These are phyloP conservation scores for Psittacula derbiana DNA, from an alignment of 2,797 vertebrate species.

Conservation along the genomic window DNA sequence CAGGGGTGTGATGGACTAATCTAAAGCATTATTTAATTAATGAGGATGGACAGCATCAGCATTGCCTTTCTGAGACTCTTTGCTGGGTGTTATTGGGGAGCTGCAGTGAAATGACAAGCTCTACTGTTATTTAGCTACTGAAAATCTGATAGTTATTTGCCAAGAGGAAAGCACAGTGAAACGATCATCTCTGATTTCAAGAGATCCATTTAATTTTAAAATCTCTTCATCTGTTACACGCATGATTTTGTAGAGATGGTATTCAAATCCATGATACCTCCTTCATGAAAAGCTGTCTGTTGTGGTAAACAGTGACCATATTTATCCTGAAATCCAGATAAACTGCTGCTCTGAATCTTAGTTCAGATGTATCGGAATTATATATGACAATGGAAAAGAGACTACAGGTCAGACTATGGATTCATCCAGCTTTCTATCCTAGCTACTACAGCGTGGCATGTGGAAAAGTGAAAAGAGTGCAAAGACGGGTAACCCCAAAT, in stretches of 20 bases:
- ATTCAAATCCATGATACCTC: background rate
- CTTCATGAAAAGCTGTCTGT: background rate
- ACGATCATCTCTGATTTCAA: background rate
- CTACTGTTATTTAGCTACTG: background rate
- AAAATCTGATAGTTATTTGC: background rate
- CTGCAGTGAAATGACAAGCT: background rate
- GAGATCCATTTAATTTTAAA: background rate
- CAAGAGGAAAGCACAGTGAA: background rate
- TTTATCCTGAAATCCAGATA: background rate
- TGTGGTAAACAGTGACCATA: background rate
- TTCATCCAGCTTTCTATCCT: background rate
- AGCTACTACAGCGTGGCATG: background rate
- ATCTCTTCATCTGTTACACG: background rate
- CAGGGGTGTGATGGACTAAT: background rate
- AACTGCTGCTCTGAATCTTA: background rate
- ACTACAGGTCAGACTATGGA: background rate
- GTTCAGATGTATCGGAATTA: background rate
- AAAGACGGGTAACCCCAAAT: background rate
- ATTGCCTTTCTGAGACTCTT: background rate
- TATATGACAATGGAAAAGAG: background rate
- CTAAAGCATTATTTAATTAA: background rate
- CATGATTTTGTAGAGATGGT: background rate
- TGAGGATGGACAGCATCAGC: background rate
- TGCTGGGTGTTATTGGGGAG: background rate
- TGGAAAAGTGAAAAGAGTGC: background rate